Percentiles rank a stretch among this genome's conserved stretches.
Conservation (phyloP, 2,888 invertebrate species). For the Nezara viridula region DNA sequence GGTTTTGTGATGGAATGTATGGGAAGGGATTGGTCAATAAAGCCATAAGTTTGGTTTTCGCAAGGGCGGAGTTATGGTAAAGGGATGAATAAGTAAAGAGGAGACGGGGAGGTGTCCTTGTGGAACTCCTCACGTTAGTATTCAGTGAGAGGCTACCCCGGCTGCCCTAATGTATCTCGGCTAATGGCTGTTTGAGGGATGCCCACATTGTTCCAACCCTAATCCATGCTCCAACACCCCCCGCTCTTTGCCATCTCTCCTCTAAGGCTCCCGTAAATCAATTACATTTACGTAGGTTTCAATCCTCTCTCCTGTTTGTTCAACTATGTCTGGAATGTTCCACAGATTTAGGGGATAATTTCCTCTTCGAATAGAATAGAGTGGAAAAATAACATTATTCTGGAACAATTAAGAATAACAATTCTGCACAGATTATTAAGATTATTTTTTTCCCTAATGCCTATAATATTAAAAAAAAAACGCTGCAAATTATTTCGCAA, state of each 20-base stretch:
- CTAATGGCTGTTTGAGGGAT: constrained; percentile 56
- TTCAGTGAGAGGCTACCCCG: not conserved
- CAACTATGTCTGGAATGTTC: not conserved
- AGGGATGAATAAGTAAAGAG: constrained; percentile 44
- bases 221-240: constrained; percentile 43
- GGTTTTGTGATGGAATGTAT: not conserved
- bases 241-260: constrained; percentile 27
- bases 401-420: too few relatives aligned
- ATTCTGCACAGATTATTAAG: too few relatives aligned
- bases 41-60: not conserved
- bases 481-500: too few relatives aligned
- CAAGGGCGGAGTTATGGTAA: not conserved
- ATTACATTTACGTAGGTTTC: not conserved
- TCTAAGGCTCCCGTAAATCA: constrained; percentile 31
- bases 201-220: constrained; percentile 50
- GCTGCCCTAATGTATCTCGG: constrained; percentile 36
- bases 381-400: not conserved
- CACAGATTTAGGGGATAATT: not conserved
- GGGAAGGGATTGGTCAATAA: not conserved
- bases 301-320: not conserved
- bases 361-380: not conserved
- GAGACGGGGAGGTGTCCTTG: not conserved
- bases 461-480: too few relatives aligned
- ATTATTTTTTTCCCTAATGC: too few relatives aligned
- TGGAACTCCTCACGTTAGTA: constrained; percentile 50